Conservation (phyloP, 2,113 vertebrate species). For the Ciconia boyciana region DNA sequence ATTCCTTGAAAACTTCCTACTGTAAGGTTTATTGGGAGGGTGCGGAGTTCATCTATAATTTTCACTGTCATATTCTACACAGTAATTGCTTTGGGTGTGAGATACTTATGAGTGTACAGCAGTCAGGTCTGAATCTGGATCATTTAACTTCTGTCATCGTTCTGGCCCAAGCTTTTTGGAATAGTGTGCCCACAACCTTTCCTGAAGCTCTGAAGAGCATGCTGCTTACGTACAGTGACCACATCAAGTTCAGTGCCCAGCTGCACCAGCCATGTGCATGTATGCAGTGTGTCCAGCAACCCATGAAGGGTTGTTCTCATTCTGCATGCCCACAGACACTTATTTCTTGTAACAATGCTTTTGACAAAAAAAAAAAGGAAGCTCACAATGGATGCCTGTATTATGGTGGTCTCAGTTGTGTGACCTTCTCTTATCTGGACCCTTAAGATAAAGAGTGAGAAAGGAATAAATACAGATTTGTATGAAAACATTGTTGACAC, state of each 20-base stretch:
- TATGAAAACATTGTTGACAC: background rate
- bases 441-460: background rate
- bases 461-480: background rate
- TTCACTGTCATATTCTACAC: background rate
- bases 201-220: background rate
- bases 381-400: background rate
- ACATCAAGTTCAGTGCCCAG: background rate
- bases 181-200: background rate
- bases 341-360: background rate
- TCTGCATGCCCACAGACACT: background rate
- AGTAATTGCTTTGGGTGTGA: background rate
- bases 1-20: background rate
- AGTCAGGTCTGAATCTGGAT: background rate
- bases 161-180: background rate
- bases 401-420: background rate
- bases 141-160: background rate
- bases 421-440: background rate
- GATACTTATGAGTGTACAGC: background rate
- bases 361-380: background rate
- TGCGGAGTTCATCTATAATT: background rate
- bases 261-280: fast-evolving
- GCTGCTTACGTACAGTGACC: fast-evolving
- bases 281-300: too few relatives aligned
- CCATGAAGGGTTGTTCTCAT: background rate
- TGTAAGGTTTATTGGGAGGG: background rate